Base-by-base conservation (phyloP, 2,113 vertebrate species). In the Peucedramus taeniatus region DNA sequence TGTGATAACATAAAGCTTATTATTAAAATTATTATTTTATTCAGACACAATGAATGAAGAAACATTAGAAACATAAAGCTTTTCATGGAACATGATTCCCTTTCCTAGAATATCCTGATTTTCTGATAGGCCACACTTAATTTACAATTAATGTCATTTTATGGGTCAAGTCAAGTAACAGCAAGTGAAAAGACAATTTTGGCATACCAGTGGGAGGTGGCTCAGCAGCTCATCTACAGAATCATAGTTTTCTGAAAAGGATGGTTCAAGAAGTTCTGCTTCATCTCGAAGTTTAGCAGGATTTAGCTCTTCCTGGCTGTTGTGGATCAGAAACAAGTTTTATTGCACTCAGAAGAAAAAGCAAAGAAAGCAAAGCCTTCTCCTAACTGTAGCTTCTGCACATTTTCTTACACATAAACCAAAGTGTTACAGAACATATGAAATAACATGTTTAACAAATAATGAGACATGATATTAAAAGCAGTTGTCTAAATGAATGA, bases 191-290 rank as follows among this genome's bases (percentile, higher is more conserved):
- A 56, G 26, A 65, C 79, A 56, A 60, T 65, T n/a, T 75, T 40
- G 50, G 87, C 98, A 31, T 98, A 99, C 99, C 99, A 98, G 82
- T 70, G 98, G 98, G 91, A 98, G 96, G 97, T 97, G 98, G 94
- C 98, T 98, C 64, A 98, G 97, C 83, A 99, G 96, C 49, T 99
- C 98, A 94, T 98, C 98, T 96, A 98, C 96, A 54, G 97, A 98
- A 24, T 98, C 98, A 33, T 99, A 98, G 98, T 96, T 99, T 98
- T 99, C 98, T 94, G 98, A 98, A 96, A 98, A 98, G 45, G 98
- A 97, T 66, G 98, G 97, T 75, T 99, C 98, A 54, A 98, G 98
- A 83, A 98, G 96, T 83, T 98, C 98, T 91, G 98, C 95, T 87
- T 99, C 99, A 65, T 99, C 98, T 37, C 93, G 97, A 92, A 98